Conservation (phyloP, 2,113 vertebrate genomes). For the Lepisosteus osseus region DNA sequence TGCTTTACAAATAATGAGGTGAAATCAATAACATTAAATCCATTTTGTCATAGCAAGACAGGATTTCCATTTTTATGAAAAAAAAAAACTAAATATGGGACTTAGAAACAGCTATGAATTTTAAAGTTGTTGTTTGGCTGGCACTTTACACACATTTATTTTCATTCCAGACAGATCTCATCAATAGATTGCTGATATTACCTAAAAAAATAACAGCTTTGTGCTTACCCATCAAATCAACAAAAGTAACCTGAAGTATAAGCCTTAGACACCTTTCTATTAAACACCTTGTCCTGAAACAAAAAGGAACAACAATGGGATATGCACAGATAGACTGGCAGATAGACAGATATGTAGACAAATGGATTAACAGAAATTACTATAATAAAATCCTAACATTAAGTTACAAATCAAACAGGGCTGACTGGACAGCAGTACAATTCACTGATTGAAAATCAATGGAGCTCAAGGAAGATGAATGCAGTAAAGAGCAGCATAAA, state of each 20-base stretch:
- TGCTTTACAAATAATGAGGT: constrained; percentile 4
- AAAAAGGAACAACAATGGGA: too few species aligned
- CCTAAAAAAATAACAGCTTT: too few species aligned
- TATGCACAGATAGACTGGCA: too few species aligned
- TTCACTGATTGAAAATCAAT: constrained; percentile 1
- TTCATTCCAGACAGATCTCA: too few species aligned
- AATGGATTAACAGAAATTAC: too few species aligned
- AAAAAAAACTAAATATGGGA: background rate
- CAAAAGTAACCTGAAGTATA: too few species aligned
- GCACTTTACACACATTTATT: background rate
- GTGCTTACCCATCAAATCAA: too few species aligned
- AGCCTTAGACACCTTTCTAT: too few species aligned
- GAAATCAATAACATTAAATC: constrained; percentile 11
- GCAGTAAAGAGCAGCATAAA: background rate
- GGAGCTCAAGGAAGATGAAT: background rate
- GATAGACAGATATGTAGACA: too few species aligned
- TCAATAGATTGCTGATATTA: too few species aligned
- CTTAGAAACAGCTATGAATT: background rate
- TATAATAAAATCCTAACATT: background rate
- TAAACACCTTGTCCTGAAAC: too few species aligned
- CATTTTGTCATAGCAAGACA: background rate
- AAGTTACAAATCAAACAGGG: constrained; percentile 1
- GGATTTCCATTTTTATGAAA: background rate
- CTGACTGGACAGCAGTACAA: background rate
- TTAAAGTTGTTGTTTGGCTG: background rate